phyloP scores from a whole-genome alignment of 2,888 invertebrate genomes.

The Baccha elongata region DNA sequence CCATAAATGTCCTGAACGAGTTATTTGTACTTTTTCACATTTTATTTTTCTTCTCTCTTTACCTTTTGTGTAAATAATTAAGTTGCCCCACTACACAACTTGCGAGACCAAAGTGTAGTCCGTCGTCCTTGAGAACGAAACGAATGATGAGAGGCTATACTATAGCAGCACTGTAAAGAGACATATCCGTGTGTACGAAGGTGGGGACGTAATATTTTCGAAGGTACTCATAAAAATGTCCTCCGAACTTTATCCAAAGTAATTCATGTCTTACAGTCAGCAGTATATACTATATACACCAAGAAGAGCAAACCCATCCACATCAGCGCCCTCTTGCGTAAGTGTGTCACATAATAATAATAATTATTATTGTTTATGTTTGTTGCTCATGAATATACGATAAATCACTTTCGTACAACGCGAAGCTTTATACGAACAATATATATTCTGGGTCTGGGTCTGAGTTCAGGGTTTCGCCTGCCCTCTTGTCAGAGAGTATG shows the following conservation, averaged over 20 bases:
- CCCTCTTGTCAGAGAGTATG: not conserved
- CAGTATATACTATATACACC: not conserved
- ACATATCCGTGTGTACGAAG: not conserved
- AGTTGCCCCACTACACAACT: slow-evolving; percentile 18
- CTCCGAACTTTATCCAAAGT: slow-evolving; percentile 59
- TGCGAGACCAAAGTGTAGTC: not conserved
- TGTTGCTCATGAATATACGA: slow-evolving; percentile 68
- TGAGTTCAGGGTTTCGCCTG: not conserved
- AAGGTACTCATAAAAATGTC: slow-evolving; percentile 51
- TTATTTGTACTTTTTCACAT: slow-evolving; percentile 39
- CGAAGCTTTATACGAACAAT: slow-evolving; percentile 21
- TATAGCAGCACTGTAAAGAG: slow-evolving; percentile 13
- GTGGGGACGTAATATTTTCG: slow-evolving; percentile 31
- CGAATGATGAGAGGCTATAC: slow-evolving; percentile 27
- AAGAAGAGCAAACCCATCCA: slow-evolving; percentile 12
- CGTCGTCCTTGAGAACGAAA: slow-evolving; percentile 43
- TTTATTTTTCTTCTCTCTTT: slow-evolving; percentile 5
- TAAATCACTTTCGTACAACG: slow-evolving; percentile 60
- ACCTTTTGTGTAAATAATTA: slow-evolving; percentile 48
- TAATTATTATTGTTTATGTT: slow-evolving; percentile 73
- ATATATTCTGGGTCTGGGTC: not conserved
- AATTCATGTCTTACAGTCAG: slow-evolving; percentile 27
- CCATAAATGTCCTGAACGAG: slow-evolving; percentile 56
- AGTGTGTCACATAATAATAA: slow-evolving; percentile 63
- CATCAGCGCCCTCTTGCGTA: slow-evolving; percentile 14